Evolutionary conservation across 1,140 invertebrate species (phyloP).

Genomic region (Drosophila micromelanica): DNA sequence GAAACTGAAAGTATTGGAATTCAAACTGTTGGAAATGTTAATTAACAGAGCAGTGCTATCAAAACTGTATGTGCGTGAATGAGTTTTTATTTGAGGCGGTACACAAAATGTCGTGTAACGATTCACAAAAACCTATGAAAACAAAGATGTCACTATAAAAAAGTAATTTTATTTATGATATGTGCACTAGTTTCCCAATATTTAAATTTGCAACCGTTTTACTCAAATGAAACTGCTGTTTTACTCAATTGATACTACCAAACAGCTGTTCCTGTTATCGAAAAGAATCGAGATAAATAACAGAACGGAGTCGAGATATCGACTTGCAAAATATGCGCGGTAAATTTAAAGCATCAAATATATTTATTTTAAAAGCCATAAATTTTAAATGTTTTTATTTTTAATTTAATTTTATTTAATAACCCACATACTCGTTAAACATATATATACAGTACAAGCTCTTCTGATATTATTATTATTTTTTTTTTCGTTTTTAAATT

Average conservation of each 20-base stretch:
- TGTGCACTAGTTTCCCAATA: neutral
- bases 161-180: neutral
- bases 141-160: neutral
- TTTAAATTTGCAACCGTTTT: neutral
- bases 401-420: constrained; percentile 55
- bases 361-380: too few relatives aligned
- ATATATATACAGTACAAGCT: constrained; percentile 62
- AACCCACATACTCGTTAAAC: constrained; percentile 33
- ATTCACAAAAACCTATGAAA: neutral
- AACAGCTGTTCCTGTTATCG: neutral
- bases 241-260: neutral
- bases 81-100: too few relatives aligned
- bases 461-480: constrained; percentile 34
- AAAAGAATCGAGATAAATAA: neutral
- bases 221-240: neutral
- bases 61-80: neutral
- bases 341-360: neutral
- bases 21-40: constrained; percentile 13
- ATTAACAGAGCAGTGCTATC: constrained; percentile 5
- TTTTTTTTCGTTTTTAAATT: constrained; percentile 30
- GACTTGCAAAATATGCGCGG: neutral
- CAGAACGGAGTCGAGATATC: neutral
- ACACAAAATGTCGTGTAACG: too few relatives aligned
- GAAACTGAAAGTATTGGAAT: neutral
- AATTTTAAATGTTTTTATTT: neutral